phyloP scores from a whole-genome alignment of 2,113 vertebrate species.

The Pachyramphus minor region DNA sequence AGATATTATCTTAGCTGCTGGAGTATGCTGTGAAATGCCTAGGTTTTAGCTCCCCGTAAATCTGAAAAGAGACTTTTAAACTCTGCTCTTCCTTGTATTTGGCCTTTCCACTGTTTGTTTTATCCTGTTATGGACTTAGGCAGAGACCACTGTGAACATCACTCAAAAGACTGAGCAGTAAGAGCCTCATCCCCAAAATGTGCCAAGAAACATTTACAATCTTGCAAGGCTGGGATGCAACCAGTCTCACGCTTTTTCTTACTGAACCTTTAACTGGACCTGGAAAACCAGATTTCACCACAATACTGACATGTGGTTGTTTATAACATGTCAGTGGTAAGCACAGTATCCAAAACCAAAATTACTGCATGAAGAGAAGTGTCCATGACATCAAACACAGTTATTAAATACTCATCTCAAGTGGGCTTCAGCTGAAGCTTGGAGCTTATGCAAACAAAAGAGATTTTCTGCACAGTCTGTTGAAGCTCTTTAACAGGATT shows the following conservation, averaged over 20 bases:
- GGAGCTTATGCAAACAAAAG: not conserved
- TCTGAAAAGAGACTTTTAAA: not conserved
- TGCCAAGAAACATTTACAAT: not conserved
- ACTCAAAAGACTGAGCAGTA: not conserved
- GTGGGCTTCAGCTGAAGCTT: not conserved
- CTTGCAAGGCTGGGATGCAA: not conserved
- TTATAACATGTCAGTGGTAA: not conserved
- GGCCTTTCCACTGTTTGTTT: not conserved
- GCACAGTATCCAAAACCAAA: not conserved
- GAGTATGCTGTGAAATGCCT: not conserved
- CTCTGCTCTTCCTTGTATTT: not conserved
- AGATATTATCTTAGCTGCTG: not conserved
- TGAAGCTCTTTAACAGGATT: not conserved
- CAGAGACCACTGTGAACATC: not conserved
- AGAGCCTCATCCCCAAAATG: not conserved
- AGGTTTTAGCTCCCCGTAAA: not conserved
- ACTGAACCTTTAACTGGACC: not conserved
- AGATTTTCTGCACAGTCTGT: not conserved
- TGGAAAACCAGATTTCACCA: not conserved
- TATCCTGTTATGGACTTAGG: not conserved
- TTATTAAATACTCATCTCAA: not conserved
- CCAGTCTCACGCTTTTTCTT: rapidly evolving
- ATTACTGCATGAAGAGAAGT: not conserved
- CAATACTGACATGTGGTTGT: not conserved
- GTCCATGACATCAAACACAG: not conserved